Evolutionary conservation across 2,888 invertebrate genomes (phyloP).

Genomic region (Hemaris fuciformis): DNA sequence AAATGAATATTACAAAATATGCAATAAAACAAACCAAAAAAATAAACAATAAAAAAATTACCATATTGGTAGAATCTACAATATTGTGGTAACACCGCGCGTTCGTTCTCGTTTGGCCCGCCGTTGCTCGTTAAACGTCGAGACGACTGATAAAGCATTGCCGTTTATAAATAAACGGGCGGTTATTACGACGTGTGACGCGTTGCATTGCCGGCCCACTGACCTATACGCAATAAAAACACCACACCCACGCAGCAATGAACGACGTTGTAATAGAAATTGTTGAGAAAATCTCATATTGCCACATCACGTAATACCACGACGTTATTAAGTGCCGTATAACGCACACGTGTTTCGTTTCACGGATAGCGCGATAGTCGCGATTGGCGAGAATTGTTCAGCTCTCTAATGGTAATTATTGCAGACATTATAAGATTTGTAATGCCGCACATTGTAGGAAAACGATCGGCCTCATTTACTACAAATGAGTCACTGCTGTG

Average conservation of each 20-base stretch:
- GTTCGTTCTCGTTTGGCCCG: background rate
- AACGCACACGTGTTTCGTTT: background rate
- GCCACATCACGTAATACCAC: constrained; percentile 10
- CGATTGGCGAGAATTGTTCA: background rate
- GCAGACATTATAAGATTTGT: background rate
- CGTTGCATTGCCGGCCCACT: constrained; percentile 41
- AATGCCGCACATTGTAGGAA: background rate
- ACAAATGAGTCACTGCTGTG: background rate
- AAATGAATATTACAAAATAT: too few relatives aligned
- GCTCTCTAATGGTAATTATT: background rate
- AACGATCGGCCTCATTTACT: background rate
- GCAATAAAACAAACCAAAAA: too few relatives aligned
- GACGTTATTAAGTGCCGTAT: constrained; percentile 4
- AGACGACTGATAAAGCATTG: constrained; percentile 1
- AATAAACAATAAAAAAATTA: background rate
- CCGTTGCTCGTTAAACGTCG: constrained; percentile 9
- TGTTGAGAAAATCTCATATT: background rate
- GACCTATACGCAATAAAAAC: constrained; percentile 37
- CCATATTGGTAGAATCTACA: background rate
- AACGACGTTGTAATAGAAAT: constrained; percentile 16
- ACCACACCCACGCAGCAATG: constrained; percentile 44
- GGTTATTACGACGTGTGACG: constrained; percentile 23
- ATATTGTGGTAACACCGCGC: background rate
- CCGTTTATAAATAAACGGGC: constrained; percentile 12
- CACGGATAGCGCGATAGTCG: background rate